These are phyloP conservation scores for Tapirus terrestris DNA, from an alignment of 2,113 vertebrate genomes.

Conservation along the genomic window DNA sequence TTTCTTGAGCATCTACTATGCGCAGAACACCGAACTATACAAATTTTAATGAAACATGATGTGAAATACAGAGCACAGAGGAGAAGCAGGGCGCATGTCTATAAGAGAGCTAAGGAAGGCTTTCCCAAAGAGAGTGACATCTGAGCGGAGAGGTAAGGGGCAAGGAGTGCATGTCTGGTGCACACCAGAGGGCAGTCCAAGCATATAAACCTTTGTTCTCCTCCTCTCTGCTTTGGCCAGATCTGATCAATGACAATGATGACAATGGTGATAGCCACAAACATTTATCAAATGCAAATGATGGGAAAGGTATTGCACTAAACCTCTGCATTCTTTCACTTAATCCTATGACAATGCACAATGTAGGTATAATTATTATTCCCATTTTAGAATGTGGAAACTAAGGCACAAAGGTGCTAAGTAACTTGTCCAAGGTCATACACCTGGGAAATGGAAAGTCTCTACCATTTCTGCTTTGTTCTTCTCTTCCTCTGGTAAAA, in stretches of 20 bases:
- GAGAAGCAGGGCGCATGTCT: neutral
- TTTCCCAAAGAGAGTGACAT: neutral
- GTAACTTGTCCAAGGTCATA: neutral
- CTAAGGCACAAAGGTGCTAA: neutral
- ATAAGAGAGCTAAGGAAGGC: neutral
- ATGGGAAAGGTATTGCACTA: neutral
- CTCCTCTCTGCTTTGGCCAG: neutral
- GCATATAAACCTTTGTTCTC: neutral
- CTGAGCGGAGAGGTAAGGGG: neutral
- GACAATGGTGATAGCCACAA: neutral
- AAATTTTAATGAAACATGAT: neutral
- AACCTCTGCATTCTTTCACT: neutral
- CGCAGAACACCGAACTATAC: neutral
- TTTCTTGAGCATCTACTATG: neutral
- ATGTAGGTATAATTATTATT: neutral
- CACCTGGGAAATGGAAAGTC: neutral
- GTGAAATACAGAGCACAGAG: neutral
- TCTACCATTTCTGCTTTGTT: neutral
- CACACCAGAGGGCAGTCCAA: neutral
- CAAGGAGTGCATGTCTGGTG: no score
- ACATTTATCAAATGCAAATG: neutral
- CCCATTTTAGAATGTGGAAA: neutral
- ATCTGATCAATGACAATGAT: neutral
- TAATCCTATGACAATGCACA: neutral
- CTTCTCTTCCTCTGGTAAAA: neutral